phyloP scores from a whole-genome alignment of 2,797 vertebrate species.

The Rhynchonycteris naso region DNA sequence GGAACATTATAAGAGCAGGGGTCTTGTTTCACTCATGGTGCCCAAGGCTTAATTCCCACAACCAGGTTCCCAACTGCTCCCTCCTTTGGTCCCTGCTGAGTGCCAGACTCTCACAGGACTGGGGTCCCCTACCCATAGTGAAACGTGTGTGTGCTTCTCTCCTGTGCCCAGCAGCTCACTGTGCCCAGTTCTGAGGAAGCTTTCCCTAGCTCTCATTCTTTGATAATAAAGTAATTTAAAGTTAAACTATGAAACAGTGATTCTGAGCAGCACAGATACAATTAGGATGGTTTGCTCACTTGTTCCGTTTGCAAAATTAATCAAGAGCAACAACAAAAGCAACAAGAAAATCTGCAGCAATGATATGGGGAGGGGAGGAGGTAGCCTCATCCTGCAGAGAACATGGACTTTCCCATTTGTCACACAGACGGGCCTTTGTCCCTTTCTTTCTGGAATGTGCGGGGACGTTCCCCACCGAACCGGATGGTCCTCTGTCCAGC shows the following conservation, averaged over 20 bases:
- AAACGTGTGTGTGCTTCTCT: neutral
- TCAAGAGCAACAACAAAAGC: neutral
- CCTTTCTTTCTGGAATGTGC: conserved; percentile 46
- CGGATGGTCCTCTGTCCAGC: conserved; percentile 72
- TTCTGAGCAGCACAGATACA: conserved; percentile 9
- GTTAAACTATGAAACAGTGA: conserved; percentile 77
- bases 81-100: neutral
- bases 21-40: neutral
- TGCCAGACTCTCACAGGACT: neutral
- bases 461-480: neutral
- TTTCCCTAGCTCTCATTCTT: neutral
- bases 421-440: conserved; percentile 24
- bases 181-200: neutral
- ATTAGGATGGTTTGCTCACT: conserved; percentile 58
- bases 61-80: neutral
- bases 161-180: neutral
- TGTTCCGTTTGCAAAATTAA: conserved; percentile 63
- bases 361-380: neutral
- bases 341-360: neutral
- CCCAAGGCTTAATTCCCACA: neutral
- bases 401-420: neutral
- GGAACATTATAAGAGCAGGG: neutral
- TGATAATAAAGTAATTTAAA: conserved; percentile 64
- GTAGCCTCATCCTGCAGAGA: neutral
- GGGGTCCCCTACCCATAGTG: neutral